phyloP scores from a whole-genome alignment of 2,888 invertebrate genomes.

The Scaptomyza caliginosa region DNA sequence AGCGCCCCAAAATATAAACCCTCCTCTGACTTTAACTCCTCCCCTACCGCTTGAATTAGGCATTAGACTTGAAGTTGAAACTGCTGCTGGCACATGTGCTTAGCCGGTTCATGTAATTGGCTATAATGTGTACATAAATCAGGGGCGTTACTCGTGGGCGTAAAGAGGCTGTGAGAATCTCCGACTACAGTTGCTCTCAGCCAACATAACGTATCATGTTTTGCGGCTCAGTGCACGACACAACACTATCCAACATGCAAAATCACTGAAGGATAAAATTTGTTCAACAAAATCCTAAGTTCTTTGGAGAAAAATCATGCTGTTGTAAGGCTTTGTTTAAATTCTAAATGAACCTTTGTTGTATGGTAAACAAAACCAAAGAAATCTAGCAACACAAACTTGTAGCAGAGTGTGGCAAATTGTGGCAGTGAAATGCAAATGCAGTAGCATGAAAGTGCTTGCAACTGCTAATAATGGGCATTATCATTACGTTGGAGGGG shows the following conservation, averaged over 20 bases:
- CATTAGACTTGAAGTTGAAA: slow-evolving; percentile 34
- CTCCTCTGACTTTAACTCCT: neutral
- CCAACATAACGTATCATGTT: slow-evolving; percentile 20
- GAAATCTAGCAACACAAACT: neutral
- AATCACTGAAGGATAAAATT: neutral
- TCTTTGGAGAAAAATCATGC: no score
- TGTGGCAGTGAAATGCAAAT: slow-evolving; percentile 58
- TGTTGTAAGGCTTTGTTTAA: no score
- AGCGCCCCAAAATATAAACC: slow-evolving; percentile 55
- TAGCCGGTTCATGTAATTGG: slow-evolving; percentile 58
- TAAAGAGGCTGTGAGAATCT: slow-evolving; percentile 10
- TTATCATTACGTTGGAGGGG: slow-evolving; percentile 59
- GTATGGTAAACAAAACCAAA: no score
- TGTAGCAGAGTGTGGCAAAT: slow-evolving; percentile 40
- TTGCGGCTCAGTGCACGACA: slow-evolving; percentile 8
- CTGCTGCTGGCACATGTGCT: slow-evolving; percentile 22
- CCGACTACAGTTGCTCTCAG: slow-evolving; percentile 26
- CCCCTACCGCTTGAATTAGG: slow-evolving; percentile 22
- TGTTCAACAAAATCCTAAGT: no score
- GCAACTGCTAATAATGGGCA: slow-evolving; percentile 73
- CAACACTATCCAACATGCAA: slow-evolving; percentile 36
- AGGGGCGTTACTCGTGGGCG: slow-evolving; percentile 16
- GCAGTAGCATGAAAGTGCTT: slow-evolving; percentile 64
- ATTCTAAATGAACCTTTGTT: no score
- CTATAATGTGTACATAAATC: slow-evolving; percentile 73